Conservation (phyloP, 2,113 vertebrate genomes). For the Cromileptes altivelis region DNA sequence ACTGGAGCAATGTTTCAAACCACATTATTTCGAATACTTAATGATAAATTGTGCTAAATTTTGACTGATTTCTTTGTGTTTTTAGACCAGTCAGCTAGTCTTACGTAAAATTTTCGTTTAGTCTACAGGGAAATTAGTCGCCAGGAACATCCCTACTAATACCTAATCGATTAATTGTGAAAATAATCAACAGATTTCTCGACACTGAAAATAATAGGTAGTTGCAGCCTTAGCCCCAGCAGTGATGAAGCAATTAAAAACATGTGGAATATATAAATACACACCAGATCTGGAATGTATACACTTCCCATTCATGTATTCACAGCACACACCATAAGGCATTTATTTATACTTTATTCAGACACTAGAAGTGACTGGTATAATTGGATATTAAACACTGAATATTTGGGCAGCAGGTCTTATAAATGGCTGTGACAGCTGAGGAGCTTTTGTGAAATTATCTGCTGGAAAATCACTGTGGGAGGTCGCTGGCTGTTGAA, state of each 20-base stretch:
- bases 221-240: no score
- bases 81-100: no score
- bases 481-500: constrained; percentile 20
- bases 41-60: no score
- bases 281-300: not conserved
- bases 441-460: not conserved
- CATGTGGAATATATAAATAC: not conserved
- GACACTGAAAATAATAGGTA: no score
- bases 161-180: no score
- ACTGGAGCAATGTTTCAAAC: no score
- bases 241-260: not conserved
- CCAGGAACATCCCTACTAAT: no score
- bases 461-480: constrained; percentile 6
- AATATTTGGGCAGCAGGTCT: not conserved
- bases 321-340: not conserved
- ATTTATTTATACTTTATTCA: not conserved
- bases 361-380: not conserved
- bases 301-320: not conserved
- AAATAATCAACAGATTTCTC: no score
- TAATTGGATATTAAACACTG: not conserved
- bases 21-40: no score
- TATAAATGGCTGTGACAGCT: not conserved
- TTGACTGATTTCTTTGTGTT: no score
- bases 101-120: no score
- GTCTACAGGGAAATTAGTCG: no score